phyloP scores from a whole-genome alignment of 2,888 invertebrate species.

The Drosophila leonis region DNA sequence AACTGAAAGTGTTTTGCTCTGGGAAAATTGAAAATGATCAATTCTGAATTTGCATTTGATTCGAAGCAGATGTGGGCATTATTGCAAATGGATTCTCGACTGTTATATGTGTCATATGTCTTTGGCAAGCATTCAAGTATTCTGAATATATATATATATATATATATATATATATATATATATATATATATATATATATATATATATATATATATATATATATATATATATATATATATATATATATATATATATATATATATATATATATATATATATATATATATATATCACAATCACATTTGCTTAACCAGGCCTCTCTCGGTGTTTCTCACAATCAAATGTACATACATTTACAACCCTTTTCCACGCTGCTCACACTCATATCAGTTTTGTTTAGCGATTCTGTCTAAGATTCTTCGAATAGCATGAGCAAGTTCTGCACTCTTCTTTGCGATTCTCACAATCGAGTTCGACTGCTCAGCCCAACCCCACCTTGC shows the following conservation, averaged over 20 bases:
- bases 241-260: no score
- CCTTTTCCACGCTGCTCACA: no score
- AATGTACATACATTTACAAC: background rate
- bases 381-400: background rate
- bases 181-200: no score
- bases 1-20: slow-evolving; percentile 47
- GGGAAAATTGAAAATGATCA: slow-evolving; percentile 15
- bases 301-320: background rate
- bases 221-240: no score
- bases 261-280: no score
- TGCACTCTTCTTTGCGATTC: background rate
- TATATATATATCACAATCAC: background rate
- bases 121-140: slow-evolving; percentile 15
- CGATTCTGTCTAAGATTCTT: no score
- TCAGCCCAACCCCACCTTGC: background rate
- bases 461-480: background rate
- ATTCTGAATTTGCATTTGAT: slow-evolving; percentile 19
- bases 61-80: slow-evolving; percentile 29
- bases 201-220: no score
- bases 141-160: no score
- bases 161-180: no score
- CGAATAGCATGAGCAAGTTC: background rate
- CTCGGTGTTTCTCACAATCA: slow-evolving; percentile 5
- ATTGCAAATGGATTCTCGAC: background rate
- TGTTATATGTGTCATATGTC: background rate